Evolutionary conservation across 2,797 vertebrate species (phyloP), one percentile per base, ranked within the genome.

Genomic region (Cirrhinus molitorella): DNA sequence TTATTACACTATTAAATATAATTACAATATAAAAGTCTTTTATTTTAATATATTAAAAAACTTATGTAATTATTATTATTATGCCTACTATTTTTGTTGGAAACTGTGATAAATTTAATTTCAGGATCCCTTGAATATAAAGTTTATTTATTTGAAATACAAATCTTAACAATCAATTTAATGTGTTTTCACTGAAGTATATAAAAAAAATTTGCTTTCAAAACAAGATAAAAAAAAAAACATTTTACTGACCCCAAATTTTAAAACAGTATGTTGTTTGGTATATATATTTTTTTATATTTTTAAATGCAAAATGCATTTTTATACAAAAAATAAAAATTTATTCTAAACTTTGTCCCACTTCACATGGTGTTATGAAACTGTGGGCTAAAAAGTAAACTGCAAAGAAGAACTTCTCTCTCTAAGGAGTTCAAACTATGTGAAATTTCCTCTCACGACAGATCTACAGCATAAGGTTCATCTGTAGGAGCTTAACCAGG

Each of bases 391-490:
- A 61, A 63, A 82, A 66, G 80, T 74, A 25, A 82, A 49, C 40
- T 13, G 25, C n/a, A 51, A 63, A 79, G 45, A 16, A n/a, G 31
- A 81, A 72, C 51, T 85, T 82, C 51, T 34, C 73, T 31, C 65
- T 49, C 75, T 1, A 57, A 83, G 65, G 43, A 67, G 19, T 59
- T 45, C 16, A 61, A 59, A 70, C n/a, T 77, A 53, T 6, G 77
- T 77, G 19, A 79, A 75, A 43, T 61, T 77, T 81, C 59, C 75
- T 63, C 57, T 80, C 61, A 9, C 25, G 61, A 23, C 89, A 92
- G 92, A 91, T 91, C 90, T 83, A 57, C 87, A 91, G 83, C 63
- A 82, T 83, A 66, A 86, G 75, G 82, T 86, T 88, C 65, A 88
- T 88, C 82, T 79, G 43, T 78, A 68, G 45, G 28, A 61, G 82